Base-by-base conservation (phyloP, 2,113 vertebrate species). In the Pachypanchax playfairii region DNA sequence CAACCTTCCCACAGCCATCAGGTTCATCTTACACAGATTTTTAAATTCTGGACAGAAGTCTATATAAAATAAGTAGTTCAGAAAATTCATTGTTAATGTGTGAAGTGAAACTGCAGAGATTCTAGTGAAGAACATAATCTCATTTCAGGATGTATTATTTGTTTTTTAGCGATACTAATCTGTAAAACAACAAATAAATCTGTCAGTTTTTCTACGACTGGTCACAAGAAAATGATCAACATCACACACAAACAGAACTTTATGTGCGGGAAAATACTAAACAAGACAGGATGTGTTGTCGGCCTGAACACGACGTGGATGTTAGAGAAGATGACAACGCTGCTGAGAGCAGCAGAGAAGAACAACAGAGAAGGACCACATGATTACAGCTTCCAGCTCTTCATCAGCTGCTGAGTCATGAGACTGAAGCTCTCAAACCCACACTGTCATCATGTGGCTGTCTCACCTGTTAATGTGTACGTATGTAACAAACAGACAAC, bases 381-480 rank as follows among this genome's bases (percentile, higher is more conserved):
- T 58, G 70, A 79, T 80, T 61, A 74, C 77, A 61, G 61, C 54
- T 31, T 52, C 26, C 65, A 82, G 57, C 43, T 65, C 20, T 4
- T 68, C 65, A 60, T 82, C 77, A 76, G 60, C 68, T 39, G 17
- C 81, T 60, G 75, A 83, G 69, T 87, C 82, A 87, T 73, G 52
- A 74, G 68, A 39, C 57, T 48, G 56, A 65, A 52, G 71, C 61
- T 50, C 0, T 20, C 48, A 46, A 26, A 59, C 14, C 58, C 57
- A 0, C n/a, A 33, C 72, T 58, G 63, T 69, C 63, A 63, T 77
- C 79, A 73, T 53, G 71, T 60, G 69, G 54, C 42, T 6, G 26
- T 15, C 61, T 67, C 72, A 70, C 74, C 72, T 76, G 51, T 26
- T 60, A 46, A 38, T 29, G 14, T 50, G n/a, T 48, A 20, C 18